Conservation (phyloP, 2,888 invertebrate genomes). For the Uropetala carovei region DNA sequence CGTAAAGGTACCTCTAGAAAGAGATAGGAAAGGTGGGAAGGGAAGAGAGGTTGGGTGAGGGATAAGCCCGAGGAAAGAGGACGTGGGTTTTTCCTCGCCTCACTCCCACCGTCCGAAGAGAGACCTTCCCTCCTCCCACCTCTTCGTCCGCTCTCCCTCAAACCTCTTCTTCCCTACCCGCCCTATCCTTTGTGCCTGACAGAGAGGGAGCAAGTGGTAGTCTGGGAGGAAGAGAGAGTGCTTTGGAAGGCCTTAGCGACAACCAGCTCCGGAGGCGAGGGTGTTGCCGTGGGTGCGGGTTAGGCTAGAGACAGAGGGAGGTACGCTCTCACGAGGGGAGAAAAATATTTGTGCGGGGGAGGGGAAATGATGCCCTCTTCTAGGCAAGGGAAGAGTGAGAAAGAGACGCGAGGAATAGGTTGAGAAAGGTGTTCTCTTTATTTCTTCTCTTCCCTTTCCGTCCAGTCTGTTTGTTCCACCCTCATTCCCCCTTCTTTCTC, state of each 20-base stretch:
- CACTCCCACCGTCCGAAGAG: neutral
- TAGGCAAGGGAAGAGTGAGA: neutral
- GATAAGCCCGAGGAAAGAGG: neutral
- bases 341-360: neutral
- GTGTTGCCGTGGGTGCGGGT: conserved; percentile 7
- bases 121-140: conserved; percentile 4
- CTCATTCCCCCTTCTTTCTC: neutral
- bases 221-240: neutral
- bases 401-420: neutral
- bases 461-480: neutral
- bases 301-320: neutral
- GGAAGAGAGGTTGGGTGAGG: neutral
- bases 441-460: conserved; percentile 5
- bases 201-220: no score
- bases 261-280: neutral
- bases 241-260: conserved; percentile 5
- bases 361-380: neutral
- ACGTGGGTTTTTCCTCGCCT: conserved; percentile 46
- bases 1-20: neutral
- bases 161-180: neutral
- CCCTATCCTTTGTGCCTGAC: neutral
- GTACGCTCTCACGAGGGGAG: neutral
- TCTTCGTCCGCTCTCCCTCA: neutral
- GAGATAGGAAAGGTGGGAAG: neutral
- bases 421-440: neutral